A percentile compares a stretch with the other conserved stretches of the same genome.
phyloP scores from a whole-genome alignment of 2,113 vertebrate genomes.

The Podarcis raffonei region DNA sequence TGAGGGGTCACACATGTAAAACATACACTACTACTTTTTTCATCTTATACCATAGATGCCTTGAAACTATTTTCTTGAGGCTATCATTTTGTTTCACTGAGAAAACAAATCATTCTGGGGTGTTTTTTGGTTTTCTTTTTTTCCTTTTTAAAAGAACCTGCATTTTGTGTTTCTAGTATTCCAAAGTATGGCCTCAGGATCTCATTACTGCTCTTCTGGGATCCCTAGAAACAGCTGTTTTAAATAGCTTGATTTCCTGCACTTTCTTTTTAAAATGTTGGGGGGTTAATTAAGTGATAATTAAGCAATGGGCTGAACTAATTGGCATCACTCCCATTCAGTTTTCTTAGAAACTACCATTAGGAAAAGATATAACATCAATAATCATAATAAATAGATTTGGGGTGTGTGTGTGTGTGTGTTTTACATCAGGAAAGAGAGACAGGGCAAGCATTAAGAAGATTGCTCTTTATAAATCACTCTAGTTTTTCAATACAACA shows the following conservation, averaged over 20 bases:
- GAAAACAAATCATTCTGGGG: neutral
- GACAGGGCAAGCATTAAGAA: fast-evolving
- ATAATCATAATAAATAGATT: neutral
- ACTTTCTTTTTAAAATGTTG: conserved; percentile 27
- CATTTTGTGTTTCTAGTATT: conserved; percentile 24
- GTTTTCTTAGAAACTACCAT: conserved; percentile 7
- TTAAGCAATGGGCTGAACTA: conserved; percentile 31
- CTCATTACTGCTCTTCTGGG: conserved; percentile 20
- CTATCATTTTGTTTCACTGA: conserved; percentile 14
- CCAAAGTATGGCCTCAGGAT: conserved; percentile 1
- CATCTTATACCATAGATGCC: neutral
- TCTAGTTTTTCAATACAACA: neutral
- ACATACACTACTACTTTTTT: neutral
- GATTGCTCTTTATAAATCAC: neutral
- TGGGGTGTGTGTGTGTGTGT: neutral
- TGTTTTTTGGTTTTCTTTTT: neutral
- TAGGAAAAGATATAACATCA: conserved; percentile 12
- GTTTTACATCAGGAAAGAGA: neutral
- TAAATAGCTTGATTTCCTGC: conserved; percentile 15
- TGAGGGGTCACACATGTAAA: neutral
- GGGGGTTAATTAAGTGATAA: conserved; percentile 29
- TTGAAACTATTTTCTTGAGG: conserved; percentile 16
- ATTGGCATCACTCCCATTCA: conserved; percentile 15
- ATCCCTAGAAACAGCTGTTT: conserved; percentile 12
- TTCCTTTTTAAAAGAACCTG: neutral